These are phyloP conservation scores for Acromyrmex heyeri DNA, from an alignment of 1,140 invertebrate genomes.

Conservation along the genomic window DNA sequence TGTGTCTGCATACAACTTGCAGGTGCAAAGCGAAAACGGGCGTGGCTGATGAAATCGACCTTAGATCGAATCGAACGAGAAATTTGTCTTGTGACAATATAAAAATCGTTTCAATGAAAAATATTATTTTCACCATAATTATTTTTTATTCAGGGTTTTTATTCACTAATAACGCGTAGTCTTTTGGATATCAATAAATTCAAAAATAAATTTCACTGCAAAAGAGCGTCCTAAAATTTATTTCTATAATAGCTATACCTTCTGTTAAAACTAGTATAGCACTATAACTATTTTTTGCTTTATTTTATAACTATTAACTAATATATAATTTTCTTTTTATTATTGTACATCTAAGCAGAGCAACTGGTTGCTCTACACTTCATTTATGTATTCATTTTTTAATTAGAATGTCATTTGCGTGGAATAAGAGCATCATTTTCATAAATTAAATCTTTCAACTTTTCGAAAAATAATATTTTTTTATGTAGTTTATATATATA, in stretches of 20 bases:
- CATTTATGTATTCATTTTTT: neutral
- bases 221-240: too few species aligned
- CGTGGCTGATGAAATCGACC: constrained; percentile 57
- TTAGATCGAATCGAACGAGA: constrained; percentile 1
- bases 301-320: too few species aligned
- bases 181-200: too few species aligned
- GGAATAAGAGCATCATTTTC: neutral
- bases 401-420: neutral
- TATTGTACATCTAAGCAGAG: too few species aligned
- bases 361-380: neutral
- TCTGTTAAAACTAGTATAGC: too few species aligned
- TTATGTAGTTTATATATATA: neutral
- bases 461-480: neutral
- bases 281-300: too few species aligned
- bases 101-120: neutral
- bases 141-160: neutral
- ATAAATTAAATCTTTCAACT: neutral
- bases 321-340: too few species aligned
- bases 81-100: neutral
- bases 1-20: constrained; percentile 36
- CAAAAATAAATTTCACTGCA: too few species aligned
- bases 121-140: neutral
- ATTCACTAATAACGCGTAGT: too few species aligned
- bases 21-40: constrained; percentile 68
- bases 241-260: too few species aligned